Percentiles rank a stretch among this genome's conserved stretches.
phyloP scores from a whole-genome alignment of 2,797 vertebrate species.

The Pipistrellus pygmaeus region DNA sequence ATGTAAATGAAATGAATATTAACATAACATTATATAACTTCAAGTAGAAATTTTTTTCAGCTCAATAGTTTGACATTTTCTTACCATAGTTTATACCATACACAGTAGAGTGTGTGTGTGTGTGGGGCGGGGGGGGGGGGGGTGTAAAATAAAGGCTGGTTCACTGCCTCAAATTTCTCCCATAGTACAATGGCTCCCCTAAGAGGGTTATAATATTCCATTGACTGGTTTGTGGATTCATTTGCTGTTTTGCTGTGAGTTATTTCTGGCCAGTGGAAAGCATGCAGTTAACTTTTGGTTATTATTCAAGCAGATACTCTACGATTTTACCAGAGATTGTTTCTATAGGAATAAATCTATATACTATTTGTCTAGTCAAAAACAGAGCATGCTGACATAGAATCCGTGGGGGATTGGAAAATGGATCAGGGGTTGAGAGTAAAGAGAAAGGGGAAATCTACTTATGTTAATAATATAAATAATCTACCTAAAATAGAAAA shows the following conservation, averaged over 20 bases:
- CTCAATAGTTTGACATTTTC: not conserved
- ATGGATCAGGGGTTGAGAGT: not conserved
- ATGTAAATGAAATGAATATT: conserved; percentile 35
- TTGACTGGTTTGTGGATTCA: conserved; percentile 84
- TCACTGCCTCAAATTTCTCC: conserved; percentile 79
- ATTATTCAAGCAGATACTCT: conserved; percentile 85
- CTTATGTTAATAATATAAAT: conserved; percentile 83
- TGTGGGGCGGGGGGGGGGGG: not conserved
- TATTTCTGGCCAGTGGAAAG: conserved; percentile 86
- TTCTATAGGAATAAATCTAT: conserved; percentile 87
- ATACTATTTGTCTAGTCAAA: conserved; percentile 82
- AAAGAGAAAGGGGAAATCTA: conserved; percentile 52
- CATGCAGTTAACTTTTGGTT: conserved; percentile 84
- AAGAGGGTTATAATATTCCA: conserved; percentile 84
- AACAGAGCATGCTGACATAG: conserved; percentile 35
- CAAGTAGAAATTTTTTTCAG: not conserved
- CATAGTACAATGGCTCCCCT: conserved; percentile 81
- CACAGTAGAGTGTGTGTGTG: not conserved
- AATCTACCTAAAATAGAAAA: conserved; percentile 75
- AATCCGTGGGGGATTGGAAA: conserved; percentile 38
- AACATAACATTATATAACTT: not conserved
- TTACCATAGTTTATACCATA: not conserved
- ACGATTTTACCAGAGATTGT: conserved; percentile 86
- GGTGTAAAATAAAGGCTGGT: conserved; percentile 68
- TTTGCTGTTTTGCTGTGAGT: conserved; percentile 83